Base-by-base conservation (phyloP, 2,113 vertebrate species). In the Chionodraco myersi region DNA sequence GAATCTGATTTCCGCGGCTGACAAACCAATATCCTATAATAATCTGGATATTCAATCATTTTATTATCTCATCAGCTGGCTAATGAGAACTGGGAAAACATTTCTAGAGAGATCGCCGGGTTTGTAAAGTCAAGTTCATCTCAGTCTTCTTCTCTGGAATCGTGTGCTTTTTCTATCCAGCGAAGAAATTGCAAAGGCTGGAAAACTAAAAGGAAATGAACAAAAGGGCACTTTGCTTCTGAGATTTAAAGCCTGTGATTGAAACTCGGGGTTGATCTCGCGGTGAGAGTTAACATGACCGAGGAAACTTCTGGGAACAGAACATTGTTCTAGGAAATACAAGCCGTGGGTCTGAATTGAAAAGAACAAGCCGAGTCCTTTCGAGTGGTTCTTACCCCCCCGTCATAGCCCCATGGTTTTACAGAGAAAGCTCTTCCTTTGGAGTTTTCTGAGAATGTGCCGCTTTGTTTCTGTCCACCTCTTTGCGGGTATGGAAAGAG, bases 401-500 rank as follows among this genome's bases (percentile, higher is more conserved):
- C 48, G 85, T 64, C 80, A 60, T 58, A 57, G 80, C 85, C 74
- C 49, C 13, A 3, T 16, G 58, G 75, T 66, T 34, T 15, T 44
- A 67, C 72, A 78, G 63, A 47, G 57, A 1, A 48, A 34, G 47
- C 51, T 69, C 65, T 80, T 86, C 56, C 52, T 88, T 72, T 83
- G 75, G 71, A 87, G 54, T 77, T 77, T 72, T 88, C 77, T 80
- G 75, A 77, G 82, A 89, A 85, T 34, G 77, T 65, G 79, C 18
- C 21, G 2, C 79, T 84, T 86, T 86, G 83, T 88, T 84, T 85
- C 65, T 44, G 77, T 80, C 73, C 75, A 41, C 75, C 75, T 86
- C 77, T 68, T 80, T 18, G 62, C 26, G 0, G 71, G 72, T 65
- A 12, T 0, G 4, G 18, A 82, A 54, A 18, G 18, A 64, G 62